Evolutionary conservation across 2,113 vertebrate species (phyloP), one percentile per base, ranked within the genome.

Genomic region (Tringa solitaria): DNA sequence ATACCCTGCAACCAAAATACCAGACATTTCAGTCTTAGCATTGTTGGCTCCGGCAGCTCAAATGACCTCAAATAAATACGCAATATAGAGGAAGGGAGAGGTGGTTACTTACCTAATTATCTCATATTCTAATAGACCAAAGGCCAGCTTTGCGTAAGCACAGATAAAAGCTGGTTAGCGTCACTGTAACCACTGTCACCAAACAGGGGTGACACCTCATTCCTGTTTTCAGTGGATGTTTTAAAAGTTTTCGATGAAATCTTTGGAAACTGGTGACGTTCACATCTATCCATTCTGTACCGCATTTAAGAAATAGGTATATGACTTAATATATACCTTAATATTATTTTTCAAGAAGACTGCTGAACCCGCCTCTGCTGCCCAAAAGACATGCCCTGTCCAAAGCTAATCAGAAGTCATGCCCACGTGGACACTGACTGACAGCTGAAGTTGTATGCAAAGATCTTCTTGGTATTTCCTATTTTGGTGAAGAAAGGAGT

Each of bases 1-100:
- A 96, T 67, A 95, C 83, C 85, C 92, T 93, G 88, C 76, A 96
- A 96, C 85, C 68, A 94, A 88, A 95, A 96, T 92, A 96, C 95
- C 96, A 96, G 90, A 95, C 90, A 95, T 93, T 96, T 77, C 93
- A 95, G 61, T 86, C 88, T 94, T 73, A 70, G 43, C n/a, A 64
- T 46, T 90, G 72, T 56, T 95, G 92, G 93, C 83, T 90, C 46
- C 61, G 70, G 28, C 23, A 88, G 41, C 43, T 81, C 37, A 88
- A 79, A 80, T 51, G 46, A 81, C 15, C 63, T 56, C 92, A 94
- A 72, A 86, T 39, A 88, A 93, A 80, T 51, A 50, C 0, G 0
- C 5, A 0, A 61, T 51, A 53, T 6, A 77, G 28, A 83, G 28
- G 26, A 73, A 48, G 41, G 18, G 17, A 84, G 76, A 94, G 51